Evolutionary conservation across 2,113 vertebrate species (phyloP).

Genomic region (Chloropsis cyanopogon): DNA sequence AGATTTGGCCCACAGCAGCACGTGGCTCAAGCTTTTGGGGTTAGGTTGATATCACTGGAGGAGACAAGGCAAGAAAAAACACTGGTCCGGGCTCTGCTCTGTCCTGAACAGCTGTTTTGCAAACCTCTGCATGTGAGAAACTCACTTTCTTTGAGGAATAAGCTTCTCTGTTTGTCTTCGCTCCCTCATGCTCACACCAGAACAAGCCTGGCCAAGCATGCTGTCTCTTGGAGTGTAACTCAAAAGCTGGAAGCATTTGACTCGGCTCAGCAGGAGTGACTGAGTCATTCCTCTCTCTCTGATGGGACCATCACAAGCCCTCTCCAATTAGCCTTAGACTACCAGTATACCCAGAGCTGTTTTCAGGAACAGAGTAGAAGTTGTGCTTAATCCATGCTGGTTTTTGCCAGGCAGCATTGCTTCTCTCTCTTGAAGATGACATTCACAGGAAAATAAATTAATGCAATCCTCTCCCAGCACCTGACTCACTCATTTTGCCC

Average conservation of each 20-base stretch:
- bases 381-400: not conserved
- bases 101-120: not conserved
- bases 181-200: not conserved
- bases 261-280: not conserved
- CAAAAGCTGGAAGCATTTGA: not conserved
- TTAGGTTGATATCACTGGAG: not conserved
- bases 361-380: not conserved
- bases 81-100: not conserved
- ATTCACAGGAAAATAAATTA: not conserved
- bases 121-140: not conserved
- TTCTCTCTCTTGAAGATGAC: not conserved
- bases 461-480: not conserved
- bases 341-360: not conserved
- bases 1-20: not conserved
- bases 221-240: not conserved
- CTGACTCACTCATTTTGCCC: not conserved
- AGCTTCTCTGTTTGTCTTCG: not conserved
- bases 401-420: not conserved
- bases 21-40: not conserved
- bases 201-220: not conserved
- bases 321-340: conserved; percentile 10
- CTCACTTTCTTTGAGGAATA: not conserved
- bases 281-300: not conserved
- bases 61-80: not conserved
- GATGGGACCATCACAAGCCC: not conserved